A percentile compares a stretch with the other conserved stretches of the same genome.
Evolutionary conservation across 2,797 vertebrate genomes (phyloP).

Genomic region (Esox masquinongy): DNA sequence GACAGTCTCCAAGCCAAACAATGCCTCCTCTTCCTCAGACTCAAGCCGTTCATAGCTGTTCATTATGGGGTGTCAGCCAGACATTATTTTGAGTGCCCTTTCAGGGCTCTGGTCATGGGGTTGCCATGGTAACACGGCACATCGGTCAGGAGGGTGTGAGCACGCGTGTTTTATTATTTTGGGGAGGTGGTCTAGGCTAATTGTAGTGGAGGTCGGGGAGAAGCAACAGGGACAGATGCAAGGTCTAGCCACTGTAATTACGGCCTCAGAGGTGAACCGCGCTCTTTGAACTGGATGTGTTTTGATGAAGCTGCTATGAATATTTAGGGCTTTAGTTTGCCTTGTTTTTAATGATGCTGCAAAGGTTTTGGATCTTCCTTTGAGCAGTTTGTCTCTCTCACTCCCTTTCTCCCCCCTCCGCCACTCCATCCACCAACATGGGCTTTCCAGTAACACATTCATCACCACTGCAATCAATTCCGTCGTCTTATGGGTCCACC

Average conservation of each 20-base stretch:
- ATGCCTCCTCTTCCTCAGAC: background rate
- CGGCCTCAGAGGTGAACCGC: background rate
- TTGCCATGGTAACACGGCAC: conserved; percentile 19
- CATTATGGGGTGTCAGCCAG: conserved; percentile 24
- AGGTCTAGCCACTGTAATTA: background rate
- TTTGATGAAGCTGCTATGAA: background rate
- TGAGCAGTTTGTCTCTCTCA: background rate
- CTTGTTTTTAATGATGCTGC: background rate
- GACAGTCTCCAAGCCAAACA: background rate
- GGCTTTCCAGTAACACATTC: background rate
- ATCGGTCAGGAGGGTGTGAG: background rate
- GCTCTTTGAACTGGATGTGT: background rate
- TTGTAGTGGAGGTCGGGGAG: conserved; percentile 10
- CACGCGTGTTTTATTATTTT: background rate
- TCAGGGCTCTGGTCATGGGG: conserved; percentile 10
- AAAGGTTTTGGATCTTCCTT: background rate
- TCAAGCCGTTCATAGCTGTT: conserved; percentile 7
- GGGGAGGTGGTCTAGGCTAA: conserved; percentile 4
- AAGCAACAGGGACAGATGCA: background rate
- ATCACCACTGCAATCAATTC: background rate
- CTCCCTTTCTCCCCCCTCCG: no score
- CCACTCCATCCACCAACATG: background rate
- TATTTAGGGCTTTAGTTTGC: background rate
- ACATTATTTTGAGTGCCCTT: background rate
- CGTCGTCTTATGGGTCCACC: background rate